These are phyloP conservation scores for Cheilosia variabilis DNA, from an alignment of 2,888 invertebrate genomes.

Conservation along the genomic window DNA sequence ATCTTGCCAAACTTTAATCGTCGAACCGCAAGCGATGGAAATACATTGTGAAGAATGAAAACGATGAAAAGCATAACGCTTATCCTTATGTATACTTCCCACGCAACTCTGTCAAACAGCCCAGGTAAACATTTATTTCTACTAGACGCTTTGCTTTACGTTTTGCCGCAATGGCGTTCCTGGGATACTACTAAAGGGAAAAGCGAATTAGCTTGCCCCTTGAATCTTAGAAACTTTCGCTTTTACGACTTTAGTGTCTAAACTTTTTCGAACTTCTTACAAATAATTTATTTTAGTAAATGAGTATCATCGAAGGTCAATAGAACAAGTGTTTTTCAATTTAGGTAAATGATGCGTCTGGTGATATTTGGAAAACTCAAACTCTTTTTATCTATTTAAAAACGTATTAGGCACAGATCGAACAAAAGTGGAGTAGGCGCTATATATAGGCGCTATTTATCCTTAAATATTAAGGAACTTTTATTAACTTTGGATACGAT, in stretches of 20 bases:
- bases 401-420: too few relatives aligned
- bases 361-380: background rate
- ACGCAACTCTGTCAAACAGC: conserved; percentile 55
- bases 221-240: background rate
- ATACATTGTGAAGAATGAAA: conserved; percentile 40
- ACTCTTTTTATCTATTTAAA: too few relatives aligned
- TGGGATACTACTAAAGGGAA: background rate
- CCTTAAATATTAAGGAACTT: too few relatives aligned
- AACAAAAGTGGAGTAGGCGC: too few relatives aligned
- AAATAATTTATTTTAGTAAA: conserved; percentile 5
- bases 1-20: conserved; percentile 71
- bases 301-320: conserved; percentile 25
- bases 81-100: conserved; percentile 52
- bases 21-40: conserved; percentile 55
- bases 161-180: background rate
- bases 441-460: too few relatives aligned
- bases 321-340: conserved; percentile 36
- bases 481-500: too few relatives aligned
- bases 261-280: background rate
- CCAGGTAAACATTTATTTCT: conserved; percentile 44
- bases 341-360: background rate
- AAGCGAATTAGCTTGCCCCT: conserved; percentile 3
- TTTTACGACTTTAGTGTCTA: conserved; percentile 10
- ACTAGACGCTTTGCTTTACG: conserved; percentile 11
- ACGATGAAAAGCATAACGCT: conserved; percentile 33